Evolutionary conservation across 1,140 invertebrate species (phyloP).

Genomic region (Tetramorium parvispinum): DNA sequence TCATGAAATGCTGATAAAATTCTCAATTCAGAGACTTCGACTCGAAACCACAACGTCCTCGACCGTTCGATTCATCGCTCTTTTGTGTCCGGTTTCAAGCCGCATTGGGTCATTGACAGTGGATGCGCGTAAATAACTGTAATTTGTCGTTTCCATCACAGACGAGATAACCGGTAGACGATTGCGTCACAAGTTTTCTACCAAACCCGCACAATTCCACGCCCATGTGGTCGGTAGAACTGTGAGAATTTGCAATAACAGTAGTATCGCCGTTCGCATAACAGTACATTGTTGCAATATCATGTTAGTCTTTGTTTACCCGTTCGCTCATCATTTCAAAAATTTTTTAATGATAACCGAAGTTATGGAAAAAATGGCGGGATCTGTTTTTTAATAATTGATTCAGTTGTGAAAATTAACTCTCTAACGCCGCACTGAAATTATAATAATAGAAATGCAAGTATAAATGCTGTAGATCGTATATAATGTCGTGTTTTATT

Average conservation of each 20-base stretch:
- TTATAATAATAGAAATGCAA: background rate
- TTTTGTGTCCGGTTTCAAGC: constrained; percentile 49
- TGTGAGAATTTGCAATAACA: constrained; percentile 29
- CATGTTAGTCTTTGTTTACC: background rate
- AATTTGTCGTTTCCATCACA: constrained; percentile 77
- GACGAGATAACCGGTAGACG: constrained; percentile 75
- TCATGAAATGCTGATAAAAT: constrained; percentile 36
- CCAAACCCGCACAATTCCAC: constrained; percentile 52
- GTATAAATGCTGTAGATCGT: background rate
- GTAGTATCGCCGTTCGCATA: background rate
- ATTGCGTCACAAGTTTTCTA: constrained; percentile 51
- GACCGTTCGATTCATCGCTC: constrained; percentile 45
- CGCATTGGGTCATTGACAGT: constrained; percentile 81
- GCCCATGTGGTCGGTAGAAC: background rate
- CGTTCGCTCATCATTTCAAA: background rate
- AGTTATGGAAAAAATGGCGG: background rate
- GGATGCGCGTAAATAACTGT: constrained; percentile 82
- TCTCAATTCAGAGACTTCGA: constrained; percentile 5
- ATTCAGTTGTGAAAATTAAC: background rate
- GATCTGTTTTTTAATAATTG: background rate
- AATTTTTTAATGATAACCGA: background rate
- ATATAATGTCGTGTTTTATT: constrained; percentile 2
- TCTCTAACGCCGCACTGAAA: background rate
- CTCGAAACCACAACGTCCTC: constrained; percentile 58
- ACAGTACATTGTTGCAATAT: constrained; percentile 1